These are phyloP conservation scores for Drosophila teissieri DNA, from an alignment of 1,140 invertebrate species.

Conservation along the genomic window DNA sequence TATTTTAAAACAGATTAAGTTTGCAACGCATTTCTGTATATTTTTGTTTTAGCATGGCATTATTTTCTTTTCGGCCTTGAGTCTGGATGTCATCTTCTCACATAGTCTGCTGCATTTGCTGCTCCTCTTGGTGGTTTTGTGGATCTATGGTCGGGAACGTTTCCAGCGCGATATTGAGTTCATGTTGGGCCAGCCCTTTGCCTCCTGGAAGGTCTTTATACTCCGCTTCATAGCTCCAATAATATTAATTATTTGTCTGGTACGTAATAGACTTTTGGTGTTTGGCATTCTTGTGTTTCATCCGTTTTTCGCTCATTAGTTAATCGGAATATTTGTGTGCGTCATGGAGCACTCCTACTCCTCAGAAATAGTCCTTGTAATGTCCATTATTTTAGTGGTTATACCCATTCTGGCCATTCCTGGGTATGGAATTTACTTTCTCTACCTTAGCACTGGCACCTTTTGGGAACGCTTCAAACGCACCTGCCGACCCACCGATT, in stretches of 20 bases:
- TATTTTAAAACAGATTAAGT: not conserved
- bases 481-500: slow-evolving; percentile 70
- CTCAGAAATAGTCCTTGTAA: not conserved
- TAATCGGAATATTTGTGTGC: not conserved
- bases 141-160: slow-evolving; percentile 91
- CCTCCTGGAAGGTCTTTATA: slow-evolving; percentile 73
- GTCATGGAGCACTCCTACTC: slow-evolving; percentile 35
- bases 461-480: slow-evolving; percentile 59
- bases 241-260: slow-evolving; percentile 50
- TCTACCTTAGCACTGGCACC: slow-evolving; percentile 57
- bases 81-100: slow-evolving; percentile 87
- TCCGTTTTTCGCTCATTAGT: not conserved
- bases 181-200: slow-evolving; percentile 91
- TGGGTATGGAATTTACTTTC: slow-evolving; percentile 60
- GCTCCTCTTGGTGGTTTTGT: slow-evolving; percentile 89
- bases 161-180: slow-evolving; percentile 91
- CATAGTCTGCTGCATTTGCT: slow-evolving; percentile 88
- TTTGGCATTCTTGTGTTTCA: not conserved
- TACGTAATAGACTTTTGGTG: not conserved
- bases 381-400: slow-evolving; percentile 46
- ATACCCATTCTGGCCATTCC: slow-evolving; percentile 65
- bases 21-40: no score
- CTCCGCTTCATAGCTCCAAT: slow-evolving; percentile 72
- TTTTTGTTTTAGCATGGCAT: slow-evolving; percentile 56
- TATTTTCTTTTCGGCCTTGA: slow-evolving; percentile 27